Conservation (phyloP, 2,888 invertebrate genomes). For the Drosophila gaucha region DNA sequence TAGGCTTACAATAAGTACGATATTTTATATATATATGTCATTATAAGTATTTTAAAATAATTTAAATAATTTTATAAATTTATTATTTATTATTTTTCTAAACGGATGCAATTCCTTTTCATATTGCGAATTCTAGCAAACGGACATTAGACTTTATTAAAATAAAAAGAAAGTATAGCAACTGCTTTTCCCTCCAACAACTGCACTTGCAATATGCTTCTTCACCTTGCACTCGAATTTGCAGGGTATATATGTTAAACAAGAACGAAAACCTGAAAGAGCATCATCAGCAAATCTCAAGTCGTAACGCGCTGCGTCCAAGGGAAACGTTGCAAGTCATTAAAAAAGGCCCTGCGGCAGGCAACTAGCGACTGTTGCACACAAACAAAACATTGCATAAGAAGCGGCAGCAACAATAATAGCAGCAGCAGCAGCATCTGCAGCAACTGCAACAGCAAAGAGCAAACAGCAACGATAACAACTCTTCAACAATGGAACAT, state of each 20-base stretch:
- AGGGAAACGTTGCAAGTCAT: conserved; percentile 74
- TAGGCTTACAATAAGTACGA: too few species aligned
- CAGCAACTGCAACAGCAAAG: conserved; percentile 28
- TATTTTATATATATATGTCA: too few species aligned
- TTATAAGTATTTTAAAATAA: too few species aligned
- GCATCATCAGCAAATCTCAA: conserved; percentile 55
- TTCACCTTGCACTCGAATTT: background rate
- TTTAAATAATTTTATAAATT: too few species aligned
- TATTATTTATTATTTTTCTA: too few species aligned
- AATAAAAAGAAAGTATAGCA: too few species aligned
- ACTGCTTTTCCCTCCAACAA: too few species aligned
- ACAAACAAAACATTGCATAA: conserved; percentile 43
- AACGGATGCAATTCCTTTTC: too few species aligned
- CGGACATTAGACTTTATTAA: too few species aligned
- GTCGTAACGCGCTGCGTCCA: conserved; percentile 47
- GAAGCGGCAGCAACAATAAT: conserved; percentile 36
- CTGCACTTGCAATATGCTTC: background rate
- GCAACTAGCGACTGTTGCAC: conserved; percentile 47
- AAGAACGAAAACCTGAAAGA: conserved; percentile 5
- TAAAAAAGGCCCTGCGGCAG: conserved; percentile 69
- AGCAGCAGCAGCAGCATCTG: conserved; percentile 24
- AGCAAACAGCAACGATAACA: conserved; percentile 48
- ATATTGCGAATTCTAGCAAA: too few species aligned
- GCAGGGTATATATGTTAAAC: conserved; percentile 28
- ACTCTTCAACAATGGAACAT: conserved; percentile 70